These are phyloP conservation scores for Tarsius wallacei DNA, from an alignment of 2,797 vertebrate species.

Conservation along the genomic window DNA sequence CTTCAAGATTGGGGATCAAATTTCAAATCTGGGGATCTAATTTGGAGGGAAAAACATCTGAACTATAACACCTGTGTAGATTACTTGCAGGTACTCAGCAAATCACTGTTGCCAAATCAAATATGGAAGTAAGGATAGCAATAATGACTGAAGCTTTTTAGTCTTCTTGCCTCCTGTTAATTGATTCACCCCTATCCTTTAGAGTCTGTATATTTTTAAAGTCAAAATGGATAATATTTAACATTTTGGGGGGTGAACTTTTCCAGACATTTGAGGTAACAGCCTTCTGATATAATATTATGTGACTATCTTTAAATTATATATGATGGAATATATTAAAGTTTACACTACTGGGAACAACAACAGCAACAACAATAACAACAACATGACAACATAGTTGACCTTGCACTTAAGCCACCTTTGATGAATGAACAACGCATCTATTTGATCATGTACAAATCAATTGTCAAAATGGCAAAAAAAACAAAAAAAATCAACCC, in stretches of 20 bases:
- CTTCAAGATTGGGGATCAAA: neutral
- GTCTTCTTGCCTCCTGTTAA: neutral
- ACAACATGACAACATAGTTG: neutral
- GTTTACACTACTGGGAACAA: neutral
- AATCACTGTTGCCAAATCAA: neutral
- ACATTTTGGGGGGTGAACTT: neutral
- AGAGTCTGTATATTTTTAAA: neutral
- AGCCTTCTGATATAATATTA: neutral
- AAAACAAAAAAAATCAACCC: neutral
- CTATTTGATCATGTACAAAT: constrained; percentile 57
- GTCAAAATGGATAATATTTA: constrained; percentile 38
- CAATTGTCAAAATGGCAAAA: neutral
- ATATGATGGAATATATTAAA: neutral
- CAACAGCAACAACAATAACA: neutral
- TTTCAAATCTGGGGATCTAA: neutral
- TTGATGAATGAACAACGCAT: constrained; percentile 34
- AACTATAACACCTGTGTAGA: neutral
- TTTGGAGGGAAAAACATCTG: neutral
- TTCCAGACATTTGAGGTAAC: neutral
- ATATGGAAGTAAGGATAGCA: neutral
- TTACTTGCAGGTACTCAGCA: neutral
- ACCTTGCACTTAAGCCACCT: neutral
- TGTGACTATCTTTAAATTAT: neutral
- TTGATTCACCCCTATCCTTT: neutral
- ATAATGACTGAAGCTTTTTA: neutral